A percentile compares a stretch with the other conserved stretches of the same genome.
phyloP scores from a whole-genome alignment of 1,140 invertebrate species.

The Lucilia sericata region DNA sequence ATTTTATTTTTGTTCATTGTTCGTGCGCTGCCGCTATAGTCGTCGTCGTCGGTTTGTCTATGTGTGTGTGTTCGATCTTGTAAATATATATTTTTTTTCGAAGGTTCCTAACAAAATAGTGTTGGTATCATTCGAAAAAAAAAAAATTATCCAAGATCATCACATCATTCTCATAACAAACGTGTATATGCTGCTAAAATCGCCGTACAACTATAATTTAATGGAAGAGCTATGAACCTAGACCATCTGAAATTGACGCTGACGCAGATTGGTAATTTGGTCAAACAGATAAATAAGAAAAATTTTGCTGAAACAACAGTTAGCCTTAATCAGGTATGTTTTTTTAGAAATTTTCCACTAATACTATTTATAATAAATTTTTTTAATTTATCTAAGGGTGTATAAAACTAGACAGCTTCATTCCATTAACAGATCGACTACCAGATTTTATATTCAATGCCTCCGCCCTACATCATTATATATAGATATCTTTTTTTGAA shows the following conservation, averaged over 20 bases:
- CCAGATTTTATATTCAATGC: too few relatives aligned
- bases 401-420: too few relatives aligned
- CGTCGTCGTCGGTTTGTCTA: not conserved
- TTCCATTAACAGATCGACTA: too few relatives aligned
- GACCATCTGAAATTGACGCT: slow-evolving; percentile 48
- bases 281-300: slow-evolving; percentile 95
- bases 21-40: slow-evolving; percentile 29
- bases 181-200: slow-evolving; percentile 30
- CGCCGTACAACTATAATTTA: slow-evolving; percentile 46
- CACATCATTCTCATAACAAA: not conserved
- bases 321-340: slow-evolving; percentile 69
- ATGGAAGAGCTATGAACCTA: slow-evolving; percentile 50
- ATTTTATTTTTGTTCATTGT: slow-evolving; percentile 30
- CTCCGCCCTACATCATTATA: too few relatives aligned
- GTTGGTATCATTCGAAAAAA: slow-evolving; percentile 21
- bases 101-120: not conserved
- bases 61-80: slow-evolving; percentile 25
- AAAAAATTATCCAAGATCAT: slow-evolving; percentile 24
- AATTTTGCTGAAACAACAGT: slow-evolving; percentile 85
- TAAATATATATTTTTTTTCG: slow-evolving; percentile 18
- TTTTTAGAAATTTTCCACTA: not conserved
- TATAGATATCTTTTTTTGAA: too few relatives aligned
- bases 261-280: slow-evolving; percentile 95
- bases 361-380: not conserved
- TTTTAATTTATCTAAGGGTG: slow-evolving; percentile 23